These are phyloP conservation scores for Cavia aperea DNA, from an alignment of 2,113 vertebrate species.

Conservation along the genomic window DNA sequence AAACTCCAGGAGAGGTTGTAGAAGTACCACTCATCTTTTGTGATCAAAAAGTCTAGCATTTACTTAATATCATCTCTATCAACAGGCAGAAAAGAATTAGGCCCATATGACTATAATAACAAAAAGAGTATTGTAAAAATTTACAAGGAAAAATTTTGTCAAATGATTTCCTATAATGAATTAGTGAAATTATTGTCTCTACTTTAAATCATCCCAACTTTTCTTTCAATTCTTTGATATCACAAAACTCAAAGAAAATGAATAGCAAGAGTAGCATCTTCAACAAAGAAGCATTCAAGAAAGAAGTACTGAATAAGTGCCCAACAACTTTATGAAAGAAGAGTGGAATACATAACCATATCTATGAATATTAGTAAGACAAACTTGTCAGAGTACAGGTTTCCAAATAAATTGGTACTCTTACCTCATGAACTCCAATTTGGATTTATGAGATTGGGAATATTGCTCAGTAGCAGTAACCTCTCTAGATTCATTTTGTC, in stretches of 20 bases:
- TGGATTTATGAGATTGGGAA: neutral
- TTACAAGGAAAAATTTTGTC: neutral
- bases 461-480: neutral
- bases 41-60: neutral
- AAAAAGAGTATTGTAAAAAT: neutral
- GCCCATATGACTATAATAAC: neutral
- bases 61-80: neutral
- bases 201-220: neutral
- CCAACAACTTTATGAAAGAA: neutral
- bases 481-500: constrained; percentile 9
- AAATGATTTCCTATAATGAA: constrained; percentile 12
- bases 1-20: neutral
- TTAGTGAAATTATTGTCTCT: neutral
- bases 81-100: neutral
- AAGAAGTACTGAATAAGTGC: neutral
- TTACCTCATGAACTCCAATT: neutral
- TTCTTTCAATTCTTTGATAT: neutral
- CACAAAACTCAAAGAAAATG: constrained; percentile 33
- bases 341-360: neutral
- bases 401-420: neutral
- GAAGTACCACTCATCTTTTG: neutral
- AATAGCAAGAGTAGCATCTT: neutral
- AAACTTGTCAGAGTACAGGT: neutral
- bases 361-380: neutral
- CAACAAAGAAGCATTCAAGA: neutral